Base-by-base conservation (phyloP, 2,888 invertebrate species). In the Machimus atricapillus region DNA sequence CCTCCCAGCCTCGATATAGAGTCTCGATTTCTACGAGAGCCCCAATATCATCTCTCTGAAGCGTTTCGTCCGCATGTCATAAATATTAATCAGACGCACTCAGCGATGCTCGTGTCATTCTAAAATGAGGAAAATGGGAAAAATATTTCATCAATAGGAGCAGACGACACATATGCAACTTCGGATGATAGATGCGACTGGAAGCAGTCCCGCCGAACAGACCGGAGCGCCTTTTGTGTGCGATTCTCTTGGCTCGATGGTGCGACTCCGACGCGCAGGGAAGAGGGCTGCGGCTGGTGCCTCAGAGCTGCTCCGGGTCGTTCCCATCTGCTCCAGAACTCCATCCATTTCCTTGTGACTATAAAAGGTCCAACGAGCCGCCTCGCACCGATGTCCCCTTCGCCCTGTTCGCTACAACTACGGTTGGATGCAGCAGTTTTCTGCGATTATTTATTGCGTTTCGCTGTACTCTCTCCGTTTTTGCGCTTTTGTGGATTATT, bases 11-110 rank as follows among this genome's bases (percentile, higher is more conserved):
- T 31, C 40, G 16, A 16, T 16, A 5, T 5, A 16, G 16, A 46
- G 79, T 23, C 56, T 27, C 27, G n/a, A 66, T 66, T 46, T 23
- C 66, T 4, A 66, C 66, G 66, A 23, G 66, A 66, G 19, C 23
- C 66, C 66, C 66, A 66, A 66, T 66, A 66, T 58, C 58, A 43
- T 46, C 43, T 46, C 12, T 46, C 43, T 46, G 16, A 46, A 46
- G 43, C 43, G 43, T 19, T 4, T 19, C 66, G 66, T 66, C 66
- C 66, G 66, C 27, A 73, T 87, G 87, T 73, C 87, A 87, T 87
- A 87, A 87, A 87, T 87, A 87, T 87, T 87, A 87, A 87, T 87
- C 87, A 87, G 87, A 83, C 34, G 43, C 66, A 66, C 66, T 81
- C 34, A 56, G 58, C 27, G 56, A 56, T 58, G 27, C 81, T 56